Evolutionary conservation across 2,888 invertebrate genomes (phyloP), one percentile per base, ranked within the genome.

Genomic region (Villa cingulata): DNA sequence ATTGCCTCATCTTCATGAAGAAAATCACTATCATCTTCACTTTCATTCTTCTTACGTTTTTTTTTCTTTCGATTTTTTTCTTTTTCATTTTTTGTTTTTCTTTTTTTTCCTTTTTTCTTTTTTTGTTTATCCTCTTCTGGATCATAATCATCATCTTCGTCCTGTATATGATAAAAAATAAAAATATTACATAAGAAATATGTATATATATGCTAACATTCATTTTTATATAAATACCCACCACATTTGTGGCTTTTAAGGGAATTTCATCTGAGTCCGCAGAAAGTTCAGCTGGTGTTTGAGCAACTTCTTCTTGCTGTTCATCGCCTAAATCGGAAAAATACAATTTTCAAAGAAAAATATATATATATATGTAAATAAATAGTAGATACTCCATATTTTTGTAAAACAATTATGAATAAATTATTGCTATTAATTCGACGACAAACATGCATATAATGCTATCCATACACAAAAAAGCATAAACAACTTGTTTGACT

Each of bases 21-120:
- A 63, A 80, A 84, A 53, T 87, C 86, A 59, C 86, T 87, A 55
- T 88, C 87, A 79, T 87, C 83, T 65, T 88, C 88, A 68, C 89
- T 90, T 56, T 90, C 90, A 70, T 88, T 87, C 77, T 88, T 90
- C 72, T 81, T 84, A 68, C 87, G 83, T 75, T 89, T 89, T 74
- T 90, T 91, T 78, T 91, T 91, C 72, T 90, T 89, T 71, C 90
- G 89, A 66, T 88, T 88, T 56, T 89, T 90, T 63, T 89, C 91
- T 67, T 90, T 89, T 65, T 91, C 91, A 58, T 83, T 78, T 46
- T 84, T 86, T 73, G 91, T 92, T 62, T 94, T 78, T 65, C 95
- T 95, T 68, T 94, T 94, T 20, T 90, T 91, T 61, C 92, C 91
- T 64, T 92, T 92, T 71, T 88, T 87, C 68, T 86, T 87, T 58